Base-by-base conservation (phyloP, 2,888 invertebrate genomes). In the Axea sp. region DNA sequence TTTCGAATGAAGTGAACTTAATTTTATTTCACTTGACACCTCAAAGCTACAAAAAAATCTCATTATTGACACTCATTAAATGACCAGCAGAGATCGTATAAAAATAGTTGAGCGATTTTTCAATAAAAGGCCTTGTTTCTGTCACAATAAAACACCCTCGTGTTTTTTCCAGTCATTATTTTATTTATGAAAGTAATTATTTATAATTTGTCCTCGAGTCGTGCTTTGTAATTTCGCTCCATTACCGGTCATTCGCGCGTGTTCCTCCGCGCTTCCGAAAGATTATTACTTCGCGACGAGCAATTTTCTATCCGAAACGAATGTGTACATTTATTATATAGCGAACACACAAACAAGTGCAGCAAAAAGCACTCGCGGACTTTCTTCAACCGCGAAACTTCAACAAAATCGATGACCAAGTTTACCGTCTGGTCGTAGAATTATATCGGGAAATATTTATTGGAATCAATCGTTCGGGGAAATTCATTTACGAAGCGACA, bases 191-290 rank as follows among this genome's bases (percentile, higher is more conserved):
- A 7, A 62, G 39, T 39, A 43, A 49, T 62, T 39, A 39, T 62
- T 62, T 39, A 39, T 49, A 49, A 49, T 62, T 62, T 39, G 60
- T 55, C 26, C 24, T 14, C 15, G 30, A 11, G 28, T 11, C 30
- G 8, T 26, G 11, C 12, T 51, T 45, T n/a, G n/a, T n/a, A n/a
- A n/a, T n/a, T 43, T 43, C 30, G 37, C 19, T 45, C 60, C 22
- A 59, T 45, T 45, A 45, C 26, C 45, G 59, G 35, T 59, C 45
- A 59, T 39, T 47, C 22, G 28, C 47, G 59, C 45, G 35, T 45
- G 35, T 30, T 14, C 8, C 12, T 14, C 9, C 19, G 33, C 9
- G 17, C 31, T 33, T 35, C 35, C 9, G 15, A 15, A 33, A 59
- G 59, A 59, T 59, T 31, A 57, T 57, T 59, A 35, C 45, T 59